phyloP scores from a whole-genome alignment of 2,888 invertebrate species.

The Noctua pronuba region DNA sequence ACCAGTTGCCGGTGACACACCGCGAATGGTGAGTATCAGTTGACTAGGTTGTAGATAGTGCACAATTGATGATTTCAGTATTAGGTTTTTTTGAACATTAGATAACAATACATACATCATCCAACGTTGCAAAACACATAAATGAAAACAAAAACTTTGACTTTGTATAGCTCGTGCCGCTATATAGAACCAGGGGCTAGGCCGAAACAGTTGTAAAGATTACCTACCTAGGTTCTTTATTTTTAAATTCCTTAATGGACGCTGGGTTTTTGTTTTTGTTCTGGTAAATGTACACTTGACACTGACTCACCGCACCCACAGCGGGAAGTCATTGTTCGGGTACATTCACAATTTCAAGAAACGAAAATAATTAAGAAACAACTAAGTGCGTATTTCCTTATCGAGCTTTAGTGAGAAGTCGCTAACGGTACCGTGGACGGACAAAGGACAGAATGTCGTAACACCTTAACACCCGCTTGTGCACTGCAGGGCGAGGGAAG shows the following conservation, averaged over 20 bases:
- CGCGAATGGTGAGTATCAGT: not conserved
- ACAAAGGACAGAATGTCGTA: not conserved
- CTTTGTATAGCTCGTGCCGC: not conserved
- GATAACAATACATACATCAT: not conserved
- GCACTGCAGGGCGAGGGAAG: not conserved
- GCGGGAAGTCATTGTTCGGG: not conserved
- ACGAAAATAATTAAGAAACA: slow-evolving; percentile 8
- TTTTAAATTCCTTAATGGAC: not conserved
- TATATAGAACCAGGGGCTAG: too few species aligned
- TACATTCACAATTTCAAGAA: slow-evolving; percentile 17
- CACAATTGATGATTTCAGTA: slow-evolving; percentile 5
- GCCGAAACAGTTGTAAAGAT: not conserved
- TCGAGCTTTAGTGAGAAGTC: not conserved
- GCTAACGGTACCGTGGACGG: not conserved
- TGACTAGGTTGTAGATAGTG: not conserved
- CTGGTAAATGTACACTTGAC: not conserved
- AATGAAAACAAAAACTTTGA: not conserved
- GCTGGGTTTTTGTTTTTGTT: not conserved
- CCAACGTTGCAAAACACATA: slow-evolving; percentile 3
- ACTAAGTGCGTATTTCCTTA: slow-evolving; percentile 10
- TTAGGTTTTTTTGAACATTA: not conserved
- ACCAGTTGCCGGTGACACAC: not conserved
- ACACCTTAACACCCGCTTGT: slow-evolving; percentile 1
- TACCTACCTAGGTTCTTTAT: too few species aligned
- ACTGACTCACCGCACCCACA: not conserved